A percentile compares a stretch with the other conserved stretches of the same genome.
Evolutionary conservation across 92 coral and sea anemone species (phyloP).

Genomic region (Actinernus sp.): DNA sequence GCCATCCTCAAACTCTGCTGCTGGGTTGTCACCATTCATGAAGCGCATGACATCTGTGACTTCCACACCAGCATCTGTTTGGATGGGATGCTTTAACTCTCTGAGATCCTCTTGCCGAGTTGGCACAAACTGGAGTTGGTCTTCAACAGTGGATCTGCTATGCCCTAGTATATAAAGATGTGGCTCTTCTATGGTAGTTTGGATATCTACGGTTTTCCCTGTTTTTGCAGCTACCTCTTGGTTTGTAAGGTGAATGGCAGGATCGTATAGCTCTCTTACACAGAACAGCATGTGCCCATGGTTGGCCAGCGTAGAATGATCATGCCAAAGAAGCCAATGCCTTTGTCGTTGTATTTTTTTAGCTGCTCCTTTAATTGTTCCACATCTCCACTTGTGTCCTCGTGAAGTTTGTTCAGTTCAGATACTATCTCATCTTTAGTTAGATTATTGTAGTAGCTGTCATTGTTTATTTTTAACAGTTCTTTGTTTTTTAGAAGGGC

Average conservation of each 20-base stretch:
- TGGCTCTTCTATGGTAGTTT: conserved; percentile 21
- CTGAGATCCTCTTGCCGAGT: conserved; percentile 24
- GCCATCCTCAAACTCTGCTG: conserved; percentile 18
- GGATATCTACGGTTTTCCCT: conserved; percentile 1
- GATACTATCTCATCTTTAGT: background rate
- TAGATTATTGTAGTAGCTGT: conserved; percentile 6
- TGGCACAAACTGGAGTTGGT: conserved; percentile 10
- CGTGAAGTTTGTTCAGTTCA: background rate
- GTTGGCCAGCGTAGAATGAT: conserved; percentile 23
- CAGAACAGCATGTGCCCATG: conserved; percentile 31
- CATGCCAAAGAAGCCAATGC: conserved; percentile 34
- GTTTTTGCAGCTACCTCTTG: background rate
- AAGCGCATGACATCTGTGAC: conserved; percentile 15
- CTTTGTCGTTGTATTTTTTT: background rate
- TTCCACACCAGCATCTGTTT: too few relatives aligned
- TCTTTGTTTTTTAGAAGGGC: conserved; percentile 4
- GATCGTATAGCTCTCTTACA: conserved; percentile 31
- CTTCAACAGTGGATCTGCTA: conserved; percentile 9
- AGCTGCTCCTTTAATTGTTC: conserved; percentile 13
- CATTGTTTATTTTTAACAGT: background rate
- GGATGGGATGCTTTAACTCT: too few relatives aligned
- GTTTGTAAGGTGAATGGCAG: conserved; percentile 17
- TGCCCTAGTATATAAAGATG: conserved; percentile 26
- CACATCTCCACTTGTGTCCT: background rate
- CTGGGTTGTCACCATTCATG: conserved; percentile 39